These are phyloP conservation scores for Leptopilina boulardi DNA, from an alignment of 1,140 invertebrate genomes.

Conservation along the genomic window DNA sequence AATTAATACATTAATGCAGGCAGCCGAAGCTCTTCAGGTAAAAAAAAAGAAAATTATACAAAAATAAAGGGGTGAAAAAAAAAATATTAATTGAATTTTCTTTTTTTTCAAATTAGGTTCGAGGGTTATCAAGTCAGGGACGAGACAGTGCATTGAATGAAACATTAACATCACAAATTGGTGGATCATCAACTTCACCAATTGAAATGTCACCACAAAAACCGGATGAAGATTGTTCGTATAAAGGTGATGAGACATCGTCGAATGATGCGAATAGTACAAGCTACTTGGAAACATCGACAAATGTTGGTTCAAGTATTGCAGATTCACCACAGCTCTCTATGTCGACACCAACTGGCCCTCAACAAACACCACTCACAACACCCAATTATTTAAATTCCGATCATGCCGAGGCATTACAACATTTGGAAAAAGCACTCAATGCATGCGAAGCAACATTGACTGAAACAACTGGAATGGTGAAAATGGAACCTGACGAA, in stretches of 20 bases:
- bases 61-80: neutral
- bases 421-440: conserved; percentile 72
- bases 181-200: neutral
- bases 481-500: conserved; percentile 75
- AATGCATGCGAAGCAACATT: conserved; percentile 73
- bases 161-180: conserved; percentile 46
- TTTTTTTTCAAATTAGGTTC: conserved; percentile 47
- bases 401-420: conserved; percentile 73
- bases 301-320: conserved; percentile 55
- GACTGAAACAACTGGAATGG: conserved; percentile 71
- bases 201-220: conserved; percentile 43
- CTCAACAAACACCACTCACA: conserved; percentile 49
- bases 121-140: conserved; percentile 66
- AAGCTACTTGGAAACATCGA: conserved; percentile 62
- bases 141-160: conserved; percentile 63
- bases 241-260: conserved; percentile 62
- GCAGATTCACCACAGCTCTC: conserved; percentile 54
- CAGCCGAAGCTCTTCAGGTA: conserved; percentile 89
- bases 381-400: conserved; percentile 71
- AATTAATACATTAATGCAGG: conserved; percentile 85
- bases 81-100: neutral
- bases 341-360: conserved; percentile 50
- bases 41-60: too few relatives aligned
- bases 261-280: conserved; percentile 62
- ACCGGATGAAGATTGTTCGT: conserved; percentile 43